Evolutionary conservation across 2,888 invertebrate species (phyloP), one percentile per base, ranked within the genome.

Genomic region (Phyto melanocephala): DNA sequence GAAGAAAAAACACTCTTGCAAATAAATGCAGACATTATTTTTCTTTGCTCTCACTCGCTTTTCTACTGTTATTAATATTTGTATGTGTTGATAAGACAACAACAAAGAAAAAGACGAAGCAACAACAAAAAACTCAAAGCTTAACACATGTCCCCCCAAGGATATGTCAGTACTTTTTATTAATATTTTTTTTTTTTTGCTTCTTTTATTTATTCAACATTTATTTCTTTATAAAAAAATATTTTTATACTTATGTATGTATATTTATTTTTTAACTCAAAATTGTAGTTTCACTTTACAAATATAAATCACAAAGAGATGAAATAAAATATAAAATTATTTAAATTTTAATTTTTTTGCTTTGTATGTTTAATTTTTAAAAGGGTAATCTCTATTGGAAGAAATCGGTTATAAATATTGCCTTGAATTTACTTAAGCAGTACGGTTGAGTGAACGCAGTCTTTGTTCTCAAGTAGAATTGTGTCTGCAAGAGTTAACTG

Each of bases 81-180:
- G 35, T 78, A 5, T 28, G 42, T 70, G 42, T 54, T 71, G 63
- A 65, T 40, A 63, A 71, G 37, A 78, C 35, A 62, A 60, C 28
- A 52, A 76, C 24, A 56, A 68, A 10, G 42, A 62, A 15, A 65
- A 65, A 7, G 54, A 35, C 2, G 28, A 28, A 10, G 42, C 37
- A 40, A 13, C 20, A 45, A 45, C 28, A 45, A 35, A n/a, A 56
- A 40, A 54, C 24, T 20, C 15, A 50, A 65, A 79, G 40, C 78
- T 65, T 79, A 65, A 79, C 71, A 72, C 78, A 72, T 72, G 65
- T 79, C 40, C 56, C 77, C 78, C 78, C 28, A 72, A 79, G 78
- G 78, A 79, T 65, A 65, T 79, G 78, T 63, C 77, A 63, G 77
- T 35, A 70, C 37, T 33, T 74, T 54, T 52, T 74, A 35, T 58